Conservation (phyloP, 30 jellyfish, hydroid and myxozoan genomes). For the Cassiopea xamachana region DNA sequence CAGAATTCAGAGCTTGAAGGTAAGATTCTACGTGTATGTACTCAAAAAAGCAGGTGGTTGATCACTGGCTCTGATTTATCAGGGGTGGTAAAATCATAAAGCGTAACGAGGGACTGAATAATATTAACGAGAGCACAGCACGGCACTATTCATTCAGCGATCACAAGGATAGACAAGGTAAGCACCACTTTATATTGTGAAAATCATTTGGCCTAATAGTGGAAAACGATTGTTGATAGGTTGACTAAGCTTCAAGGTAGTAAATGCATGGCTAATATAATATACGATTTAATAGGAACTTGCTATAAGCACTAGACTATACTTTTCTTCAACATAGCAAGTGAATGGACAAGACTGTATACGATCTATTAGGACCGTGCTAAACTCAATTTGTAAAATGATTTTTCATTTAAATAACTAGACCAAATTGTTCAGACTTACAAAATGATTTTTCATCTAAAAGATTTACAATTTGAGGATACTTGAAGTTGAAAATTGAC, state of each 20-base stretch:
- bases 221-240: not conserved
- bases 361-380: no score
- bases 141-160: slow-evolving; percentile 10
- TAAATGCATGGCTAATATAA: no score
- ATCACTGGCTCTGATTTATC: slow-evolving; percentile 15
- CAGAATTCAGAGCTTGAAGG: not conserved
- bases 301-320: no score
- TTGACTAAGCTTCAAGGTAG: not conserved
- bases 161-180: slow-evolving; percentile 48
- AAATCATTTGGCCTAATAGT: not conserved
- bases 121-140: not conserved
- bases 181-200: not conserved
- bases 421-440: no score
- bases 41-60: slow-evolving; percentile 30
- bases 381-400: no score
- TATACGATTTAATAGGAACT: no score
- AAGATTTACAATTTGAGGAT: no score
- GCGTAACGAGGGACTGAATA: slow-evolving; percentile 34
- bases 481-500: no score
- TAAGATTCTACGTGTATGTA: slow-evolving; percentile 6
- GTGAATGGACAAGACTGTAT: no score
- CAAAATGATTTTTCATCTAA: no score
- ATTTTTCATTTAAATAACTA: no score
- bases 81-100: slow-evolving; percentile 25
- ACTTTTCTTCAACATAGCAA: no score